Conservation (phyloP, 2,888 invertebrate species). For the Thecophora atra region DNA sequence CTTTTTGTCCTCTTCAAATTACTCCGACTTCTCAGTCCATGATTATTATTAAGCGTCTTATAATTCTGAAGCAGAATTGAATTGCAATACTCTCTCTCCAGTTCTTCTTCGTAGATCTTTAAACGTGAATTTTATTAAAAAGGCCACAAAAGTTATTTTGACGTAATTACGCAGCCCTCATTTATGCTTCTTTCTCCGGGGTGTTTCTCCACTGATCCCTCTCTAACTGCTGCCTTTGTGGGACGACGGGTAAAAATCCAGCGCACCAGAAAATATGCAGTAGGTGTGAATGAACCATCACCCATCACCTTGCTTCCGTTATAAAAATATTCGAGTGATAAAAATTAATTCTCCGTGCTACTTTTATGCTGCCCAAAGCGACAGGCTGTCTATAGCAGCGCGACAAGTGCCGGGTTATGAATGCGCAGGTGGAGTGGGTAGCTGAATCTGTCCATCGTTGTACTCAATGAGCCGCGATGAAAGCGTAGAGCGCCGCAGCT, state of each 20-base stretch:
- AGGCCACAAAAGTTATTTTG: too few species aligned
- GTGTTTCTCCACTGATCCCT: neutral
- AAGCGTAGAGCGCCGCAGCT: slow-evolving; percentile 12
- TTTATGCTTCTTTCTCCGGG: neutral
- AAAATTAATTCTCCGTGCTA: slow-evolving; percentile 34
- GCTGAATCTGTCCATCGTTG: neutral
- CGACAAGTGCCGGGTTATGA: neutral
- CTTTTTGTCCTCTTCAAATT: too few species aligned
- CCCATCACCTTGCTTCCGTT: slow-evolving; percentile 12
- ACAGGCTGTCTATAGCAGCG: neutral
- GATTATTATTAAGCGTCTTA: too few species aligned
- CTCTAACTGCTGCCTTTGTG: neutral
- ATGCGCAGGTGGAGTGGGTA: neutral
- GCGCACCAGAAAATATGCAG: neutral
- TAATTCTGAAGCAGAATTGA: too few species aligned
- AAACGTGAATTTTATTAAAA: too few species aligned
- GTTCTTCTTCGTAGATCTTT: too few species aligned
- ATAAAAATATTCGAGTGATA: slow-evolving; percentile 35
- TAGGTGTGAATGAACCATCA: neutral
- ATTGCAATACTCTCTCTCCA: too few species aligned
- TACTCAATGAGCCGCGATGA: slow-evolving; percentile 16
- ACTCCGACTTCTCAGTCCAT: too few species aligned
- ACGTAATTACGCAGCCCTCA: too few species aligned
- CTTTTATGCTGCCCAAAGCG: slow-evolving; percentile 28
- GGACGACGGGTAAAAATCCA: neutral